These are phyloP conservation scores for Pituophis catenifer DNA, from an alignment of 2,113 vertebrate genomes.

Conservation along the genomic window DNA sequence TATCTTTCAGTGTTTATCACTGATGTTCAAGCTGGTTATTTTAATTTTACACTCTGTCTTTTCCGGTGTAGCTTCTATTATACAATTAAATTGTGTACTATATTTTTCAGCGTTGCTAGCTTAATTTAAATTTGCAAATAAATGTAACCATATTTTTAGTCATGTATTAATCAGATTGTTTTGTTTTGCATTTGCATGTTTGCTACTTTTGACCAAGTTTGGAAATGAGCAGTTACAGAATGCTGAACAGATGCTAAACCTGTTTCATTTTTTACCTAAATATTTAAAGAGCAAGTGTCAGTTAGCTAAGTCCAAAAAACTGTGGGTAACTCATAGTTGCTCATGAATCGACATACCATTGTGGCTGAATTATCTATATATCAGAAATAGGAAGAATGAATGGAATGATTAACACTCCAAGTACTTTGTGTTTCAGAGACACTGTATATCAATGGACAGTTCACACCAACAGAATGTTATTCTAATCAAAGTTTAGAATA, in stretches of 20 bases:
- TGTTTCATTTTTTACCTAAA: background rate
- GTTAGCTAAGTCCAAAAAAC: background rate
- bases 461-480: background rate
- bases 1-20: background rate
- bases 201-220: background rate
- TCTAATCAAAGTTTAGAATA: background rate
- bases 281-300: background rate
- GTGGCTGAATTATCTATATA: background rate
- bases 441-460: background rate
- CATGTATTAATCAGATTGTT: background rate
- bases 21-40: background rate
- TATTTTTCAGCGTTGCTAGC: constrained; percentile 28
- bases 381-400: background rate
- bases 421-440: background rate
- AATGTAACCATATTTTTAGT: constrained; percentile 15
- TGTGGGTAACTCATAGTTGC: background rate
- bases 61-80: background rate
- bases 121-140: background rate
- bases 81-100: background rate
- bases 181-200: background rate
- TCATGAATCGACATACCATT: background rate
- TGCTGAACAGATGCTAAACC: background rate
- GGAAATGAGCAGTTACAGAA: background rate
- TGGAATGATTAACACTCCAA: background rate
- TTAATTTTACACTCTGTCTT: background rate